These are phyloP conservation scores for Laupala kohalensis DNA, from an alignment of 1,140 invertebrate species.

Conservation along the genomic window DNA sequence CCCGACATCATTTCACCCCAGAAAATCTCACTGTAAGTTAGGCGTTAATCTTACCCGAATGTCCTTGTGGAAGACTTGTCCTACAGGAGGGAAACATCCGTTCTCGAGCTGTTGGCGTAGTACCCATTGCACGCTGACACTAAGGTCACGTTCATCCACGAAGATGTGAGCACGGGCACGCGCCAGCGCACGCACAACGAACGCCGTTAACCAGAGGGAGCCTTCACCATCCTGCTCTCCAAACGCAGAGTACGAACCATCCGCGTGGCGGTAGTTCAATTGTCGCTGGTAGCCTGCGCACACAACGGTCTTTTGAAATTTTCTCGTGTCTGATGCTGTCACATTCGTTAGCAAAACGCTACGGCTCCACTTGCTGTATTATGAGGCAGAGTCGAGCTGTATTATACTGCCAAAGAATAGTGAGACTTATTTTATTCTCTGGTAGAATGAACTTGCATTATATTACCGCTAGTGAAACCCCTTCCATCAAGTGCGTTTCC, in stretches of 20 bases:
- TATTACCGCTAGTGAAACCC: no score
- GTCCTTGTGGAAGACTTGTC: slow-evolving; percentile 61
- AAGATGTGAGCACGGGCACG: slow-evolving; percentile 47
- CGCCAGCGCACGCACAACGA: slow-evolving; percentile 58
- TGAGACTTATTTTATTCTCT: no score
- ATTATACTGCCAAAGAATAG: no score
- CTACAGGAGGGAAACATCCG: slow-evolving; percentile 63
- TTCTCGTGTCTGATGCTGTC: no score
- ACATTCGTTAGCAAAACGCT: no score
- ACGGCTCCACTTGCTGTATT: no score
- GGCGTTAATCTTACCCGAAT: slow-evolving; percentile 45
- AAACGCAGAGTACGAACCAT: slow-evolving; percentile 74
- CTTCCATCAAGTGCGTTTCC: no score
- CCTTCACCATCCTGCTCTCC: slow-evolving; percentile 45
- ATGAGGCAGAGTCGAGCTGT: no score
- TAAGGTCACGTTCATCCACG: slow-evolving; percentile 52
- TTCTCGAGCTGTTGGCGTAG: slow-evolving; percentile 52
- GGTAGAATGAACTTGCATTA: no score
- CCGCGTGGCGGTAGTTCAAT: slow-evolving; percentile 52
- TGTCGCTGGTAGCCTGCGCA: slow-evolving; percentile 56
- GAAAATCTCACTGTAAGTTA: no score
- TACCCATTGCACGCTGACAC: slow-evolving; percentile 55
- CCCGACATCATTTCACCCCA: no score
- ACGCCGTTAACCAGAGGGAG: slow-evolving; percentile 75
- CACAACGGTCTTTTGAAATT: no score